Evolutionary conservation across 1,140 invertebrate species (phyloP), one percentile per base, ranked within the genome.

Genomic region (Lordiphosa mommai): DNA sequence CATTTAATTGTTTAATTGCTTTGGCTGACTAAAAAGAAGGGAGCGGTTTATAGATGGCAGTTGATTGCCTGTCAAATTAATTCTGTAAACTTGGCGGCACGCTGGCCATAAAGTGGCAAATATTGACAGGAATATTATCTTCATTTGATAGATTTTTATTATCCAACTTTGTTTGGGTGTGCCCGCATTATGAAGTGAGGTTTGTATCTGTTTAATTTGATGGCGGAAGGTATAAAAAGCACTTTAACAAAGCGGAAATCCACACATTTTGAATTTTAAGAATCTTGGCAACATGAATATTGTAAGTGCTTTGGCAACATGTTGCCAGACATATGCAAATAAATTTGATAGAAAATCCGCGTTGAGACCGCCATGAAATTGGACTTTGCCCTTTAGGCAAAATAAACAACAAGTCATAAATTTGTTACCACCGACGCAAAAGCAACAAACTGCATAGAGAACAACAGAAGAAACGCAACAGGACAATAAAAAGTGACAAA

Each of bases 401-500:
- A 41, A 50, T 50, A 61, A 61, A 61, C 20, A 55, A 41, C 61
- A 65, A 65, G 38, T 67, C 63, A 67, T 67, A 67, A 67, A 67
- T 67, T 67, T 67, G 61, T 67, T 67, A 58, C 44, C 63, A 67
- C 63, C 63, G 52, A 67, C 63, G 63, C 63, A 58, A 58, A 49
- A 29, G 43, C 34, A 12, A 14, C 17, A 17, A 29, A 36, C 20
- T 36, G 9, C 48, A 30, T 13, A 38, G 23, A 17, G 14, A 37
- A 57, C 40, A 65, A 48, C 47, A 66, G 61, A 41, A 47, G 64
- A 67, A 67, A 63, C 63, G 63, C 63, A 67, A 58, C 63, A 67
- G 63, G 63, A 67, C 63, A 67, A 67, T 67, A 67, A 67, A 58
- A 53, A 67, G 66, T 48, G 63, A 58, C 61, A 64, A 55, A 47